Evolutionary conservation across 2,888 invertebrate genomes (phyloP).

Genomic region (Drosophila fulvimacula): DNA sequence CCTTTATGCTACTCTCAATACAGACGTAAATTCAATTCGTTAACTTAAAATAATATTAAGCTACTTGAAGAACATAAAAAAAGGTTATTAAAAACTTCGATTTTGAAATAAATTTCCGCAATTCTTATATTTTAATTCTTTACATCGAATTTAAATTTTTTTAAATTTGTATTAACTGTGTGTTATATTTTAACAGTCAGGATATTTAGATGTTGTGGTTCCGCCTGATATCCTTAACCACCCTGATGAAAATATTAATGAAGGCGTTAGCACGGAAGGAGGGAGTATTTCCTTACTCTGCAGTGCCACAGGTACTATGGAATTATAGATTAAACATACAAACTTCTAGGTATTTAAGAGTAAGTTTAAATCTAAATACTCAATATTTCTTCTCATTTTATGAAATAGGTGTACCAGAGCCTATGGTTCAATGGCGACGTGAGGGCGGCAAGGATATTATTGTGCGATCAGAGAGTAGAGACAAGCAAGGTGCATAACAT

Average conservation of each 20-base stretch:
- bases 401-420: slow-evolving; percentile 89
- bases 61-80: too few species aligned
- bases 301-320: slow-evolving; percentile 87
- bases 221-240: slow-evolving; percentile 93
- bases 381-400: background rate
- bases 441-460: slow-evolving; percentile 92
- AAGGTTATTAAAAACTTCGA: too few species aligned
- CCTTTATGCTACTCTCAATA: too few species aligned
- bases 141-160: too few species aligned
- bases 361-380: background rate
- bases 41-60: too few species aligned
- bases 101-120: too few species aligned
- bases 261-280: slow-evolving; percentile 92
- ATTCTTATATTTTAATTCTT: too few species aligned
- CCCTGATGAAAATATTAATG: slow-evolving; percentile 85
- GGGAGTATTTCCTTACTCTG: slow-evolving; percentile 91
- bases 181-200: slow-evolving; percentile 88
- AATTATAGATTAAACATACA: background rate
- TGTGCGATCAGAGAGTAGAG: slow-evolving; percentile 90
- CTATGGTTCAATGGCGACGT: slow-evolving; percentile 90
- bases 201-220: slow-evolving; percentile 93
- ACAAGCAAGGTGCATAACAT: slow-evolving; percentile 87
- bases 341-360: background rate
- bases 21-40: too few species aligned
- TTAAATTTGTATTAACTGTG: background rate